Evolutionary conservation across 2,888 invertebrate species (phyloP).

Genomic region (Caenorhabditis sp.): DNA sequence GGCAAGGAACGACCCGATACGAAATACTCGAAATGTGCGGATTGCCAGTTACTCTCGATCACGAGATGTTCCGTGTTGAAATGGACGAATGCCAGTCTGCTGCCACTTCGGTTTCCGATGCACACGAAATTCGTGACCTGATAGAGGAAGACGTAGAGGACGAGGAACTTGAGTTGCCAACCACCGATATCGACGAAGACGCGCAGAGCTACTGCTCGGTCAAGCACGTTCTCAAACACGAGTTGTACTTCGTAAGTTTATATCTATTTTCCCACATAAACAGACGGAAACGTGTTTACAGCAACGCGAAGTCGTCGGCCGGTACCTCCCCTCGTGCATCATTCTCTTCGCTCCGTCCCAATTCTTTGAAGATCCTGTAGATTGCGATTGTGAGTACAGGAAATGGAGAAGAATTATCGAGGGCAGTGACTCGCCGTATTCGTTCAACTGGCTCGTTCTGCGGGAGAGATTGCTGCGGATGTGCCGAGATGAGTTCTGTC

Average conservation of each 20-base stretch:
- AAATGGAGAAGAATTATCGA: constrained; percentile 42
- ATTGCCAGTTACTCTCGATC: constrained; percentile 17
- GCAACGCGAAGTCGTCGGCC: constrained; percentile 19
- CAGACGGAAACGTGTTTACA: constrained; percentile 1
- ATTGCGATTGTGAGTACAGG: background rate
- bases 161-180: background rate
- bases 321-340: constrained; percentile 24
- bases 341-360: constrained; percentile 18
- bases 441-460: constrained; percentile 37
- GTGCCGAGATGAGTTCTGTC: constrained; percentile 11
- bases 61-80: constrained; percentile 24
- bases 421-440: constrained; percentile 26
- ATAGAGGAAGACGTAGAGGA: constrained; percentile 18
- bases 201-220: constrained; percentile 33
- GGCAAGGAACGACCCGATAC: background rate
- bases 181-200: constrained; percentile 24
- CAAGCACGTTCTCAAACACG: constrained; percentile 24
- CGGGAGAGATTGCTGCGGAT: constrained; percentile 29
- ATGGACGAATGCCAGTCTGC: constrained; percentile 9
- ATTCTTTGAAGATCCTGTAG: constrained; percentile 24
- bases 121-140: background rate
- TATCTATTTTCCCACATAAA: background rate
- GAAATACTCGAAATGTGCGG: constrained; percentile 33
- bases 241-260: constrained; percentile 39
- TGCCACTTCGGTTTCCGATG: constrained; percentile 16